Conservation (phyloP, 53 echinoderm and acorn worm genomes). For the Echinarachnius parma region DNA sequence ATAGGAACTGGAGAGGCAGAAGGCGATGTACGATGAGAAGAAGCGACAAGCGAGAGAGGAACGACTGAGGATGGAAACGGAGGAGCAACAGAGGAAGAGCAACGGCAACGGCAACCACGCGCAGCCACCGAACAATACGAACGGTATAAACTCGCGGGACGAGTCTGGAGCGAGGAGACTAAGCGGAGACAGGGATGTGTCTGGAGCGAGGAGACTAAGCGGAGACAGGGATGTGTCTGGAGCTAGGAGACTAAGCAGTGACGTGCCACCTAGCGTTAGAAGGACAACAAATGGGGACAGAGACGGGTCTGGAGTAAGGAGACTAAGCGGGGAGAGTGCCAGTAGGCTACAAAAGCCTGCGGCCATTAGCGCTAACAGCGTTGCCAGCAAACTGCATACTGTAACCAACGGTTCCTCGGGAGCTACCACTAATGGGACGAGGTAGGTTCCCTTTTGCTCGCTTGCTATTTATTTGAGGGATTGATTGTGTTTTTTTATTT, state of each 20-base stretch:
- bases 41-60: conserved; percentile 75
- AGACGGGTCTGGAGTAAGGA: conserved; percentile 26
- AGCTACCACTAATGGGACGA: conserved; percentile 33
- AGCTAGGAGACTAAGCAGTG: too few relatives aligned
- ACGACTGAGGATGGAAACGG: conserved; percentile 54
- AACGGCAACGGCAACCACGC: conserved; percentile 24
- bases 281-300: too few relatives aligned
- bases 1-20: conserved; percentile 86
- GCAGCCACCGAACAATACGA: not conserved
- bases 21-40: conserved; percentile 81
- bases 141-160: not conserved
- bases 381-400: conserved; percentile 22
- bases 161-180: too few relatives aligned
- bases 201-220: too few relatives aligned
- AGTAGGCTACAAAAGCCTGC: conserved; percentile 32
- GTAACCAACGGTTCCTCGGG: conserved; percentile 35
- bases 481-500: too few relatives aligned
- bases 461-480: too few relatives aligned
- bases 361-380: conserved; percentile 13
- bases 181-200: too few relatives aligned
- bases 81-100: conserved; percentile 54
- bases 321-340: conserved; percentile 31
- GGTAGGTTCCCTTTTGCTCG: too few relatives aligned
- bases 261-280: too few relatives aligned
- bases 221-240: too few relatives aligned